Evolutionary conservation across 2,113 vertebrate species (phyloP), one percentile per base, ranked within the genome.

Genomic region (Oryzias celebensis): DNA sequence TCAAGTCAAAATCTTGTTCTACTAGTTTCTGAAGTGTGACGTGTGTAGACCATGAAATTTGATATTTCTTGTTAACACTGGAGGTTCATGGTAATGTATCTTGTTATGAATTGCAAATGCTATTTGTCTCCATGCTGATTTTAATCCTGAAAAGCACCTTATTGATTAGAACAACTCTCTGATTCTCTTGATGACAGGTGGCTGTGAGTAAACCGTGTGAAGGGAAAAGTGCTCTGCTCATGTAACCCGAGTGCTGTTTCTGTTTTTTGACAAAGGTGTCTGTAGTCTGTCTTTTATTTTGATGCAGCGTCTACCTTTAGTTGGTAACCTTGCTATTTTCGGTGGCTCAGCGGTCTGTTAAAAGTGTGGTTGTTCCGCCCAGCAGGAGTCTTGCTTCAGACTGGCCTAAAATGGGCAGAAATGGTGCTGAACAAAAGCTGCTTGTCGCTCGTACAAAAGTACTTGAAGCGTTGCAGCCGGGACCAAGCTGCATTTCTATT

Each of bases 381-480:
- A 91, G 89, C 89, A 90, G 90, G 87, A 90, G 85, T 87, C 87
- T 88, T 87, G 88, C 88, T 58, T 90, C 88, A 85, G 82, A 89
- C 87, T 88, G 88, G 90, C 90, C 90, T 91, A 89, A 91, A 90
- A 91, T 89, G 89, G 85, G 90, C 90, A 90, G 88, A 89, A 90
- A 84, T 83, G 86, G 87, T 84, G 86, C 87, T 86, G 87, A 88
- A 90, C 88, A 90, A 89, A 90, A 88, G 88, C 86, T 86, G 90
- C 86, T 87, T 90, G 88, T 91, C 86, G 80, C 88, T 88, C 86
- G 81, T 88, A 88, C 89, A 88, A 89, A 90, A 85, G 90, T 89
- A 87, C 87, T 85, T 87, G 86, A 89, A 86, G 88, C 88, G 76
- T 71, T 88, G 88, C 87, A 86, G 84, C 80, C 82, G 78, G 87